Evolutionary conservation across 2,888 invertebrate species (phyloP).

Genomic region (Steinernema hermaphroditum): DNA sequence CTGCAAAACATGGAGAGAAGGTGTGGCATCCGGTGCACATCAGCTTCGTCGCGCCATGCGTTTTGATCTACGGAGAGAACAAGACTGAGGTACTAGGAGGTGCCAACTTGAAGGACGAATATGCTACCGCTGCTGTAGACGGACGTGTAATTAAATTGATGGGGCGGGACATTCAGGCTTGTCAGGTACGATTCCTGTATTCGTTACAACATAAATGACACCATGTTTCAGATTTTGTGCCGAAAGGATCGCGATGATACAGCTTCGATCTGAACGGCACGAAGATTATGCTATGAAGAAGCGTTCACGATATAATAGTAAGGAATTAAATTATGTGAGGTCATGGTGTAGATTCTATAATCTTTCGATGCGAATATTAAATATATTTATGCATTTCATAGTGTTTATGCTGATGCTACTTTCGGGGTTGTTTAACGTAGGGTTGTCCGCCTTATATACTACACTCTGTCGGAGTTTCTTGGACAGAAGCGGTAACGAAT

Average conservation of each 20-base stretch:
- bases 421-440: too few relatives aligned
- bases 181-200: slow-evolving; percentile 29
- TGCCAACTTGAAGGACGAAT: slow-evolving; percentile 51
- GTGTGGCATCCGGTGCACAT: slow-evolving; percentile 51
- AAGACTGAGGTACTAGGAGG: slow-evolving; percentile 39
- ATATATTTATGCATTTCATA: too few relatives aligned
- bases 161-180: slow-evolving; percentile 45
- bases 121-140: slow-evolving; percentile 40
- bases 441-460: too few relatives aligned
- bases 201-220: background rate
- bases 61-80: slow-evolving; percentile 40
- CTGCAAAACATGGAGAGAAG: slow-evolving; percentile 44
- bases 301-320: too few relatives aligned
- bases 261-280: slow-evolving; percentile 42
- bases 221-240: slow-evolving; percentile 43
- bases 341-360: too few relatives aligned
- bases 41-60: slow-evolving; percentile 48
- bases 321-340: too few relatives aligned
- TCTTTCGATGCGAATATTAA: too few relatives aligned
- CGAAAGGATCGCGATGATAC: slow-evolving; percentile 49
- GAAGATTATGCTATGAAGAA: too few relatives aligned
- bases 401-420: too few relatives aligned
- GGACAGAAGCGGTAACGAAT: too few relatives aligned
- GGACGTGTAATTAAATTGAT: slow-evolving; percentile 42
- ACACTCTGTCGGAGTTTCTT: too few relatives aligned